Evolutionary conservation across 2,113 vertebrate genomes (phyloP).

Genomic region (Gila orcuttii): DNA sequence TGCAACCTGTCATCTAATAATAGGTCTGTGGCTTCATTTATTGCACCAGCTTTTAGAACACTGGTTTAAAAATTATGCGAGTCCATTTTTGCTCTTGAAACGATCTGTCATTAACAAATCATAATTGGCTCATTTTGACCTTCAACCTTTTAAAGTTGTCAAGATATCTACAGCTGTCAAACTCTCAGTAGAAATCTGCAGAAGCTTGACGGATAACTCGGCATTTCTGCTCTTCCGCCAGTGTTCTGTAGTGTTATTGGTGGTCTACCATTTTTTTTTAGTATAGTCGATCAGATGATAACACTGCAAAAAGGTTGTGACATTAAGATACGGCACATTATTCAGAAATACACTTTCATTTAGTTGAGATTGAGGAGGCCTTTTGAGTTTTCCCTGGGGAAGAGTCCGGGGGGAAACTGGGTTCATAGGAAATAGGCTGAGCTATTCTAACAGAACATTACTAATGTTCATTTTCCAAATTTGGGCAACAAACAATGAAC

Average conservation of each 20-base stretch:
- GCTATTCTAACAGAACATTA: not conserved
- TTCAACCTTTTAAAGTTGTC: not conserved
- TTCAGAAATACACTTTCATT: not conserved
- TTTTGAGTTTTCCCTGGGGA: not conserved
- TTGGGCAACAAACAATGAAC: not conserved
- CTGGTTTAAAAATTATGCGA: not conserved
- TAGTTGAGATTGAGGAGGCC: not conserved
- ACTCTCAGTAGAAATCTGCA: not conserved
- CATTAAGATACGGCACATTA: not conserved
- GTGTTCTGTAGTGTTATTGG: not conserved
- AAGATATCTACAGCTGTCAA: not conserved
- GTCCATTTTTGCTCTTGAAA: not conserved
- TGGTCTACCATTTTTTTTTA: not conserved
- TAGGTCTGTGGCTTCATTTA: not conserved
- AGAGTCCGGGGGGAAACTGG: not conserved
- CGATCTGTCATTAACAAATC: not conserved
- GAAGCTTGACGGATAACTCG: not conserved
- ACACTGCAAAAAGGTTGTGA: not conserved
- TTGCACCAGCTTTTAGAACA: not conserved
- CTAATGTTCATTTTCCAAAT: not conserved
- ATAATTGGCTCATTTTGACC: not conserved
- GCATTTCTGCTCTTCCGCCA: not conserved
- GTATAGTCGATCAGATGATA: not conserved
- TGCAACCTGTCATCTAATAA: not conserved
- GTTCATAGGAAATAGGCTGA: conserved; percentile 6